phyloP scores from a whole-genome alignment of 1,140 invertebrate species.

The Brevipalpus yothersi region DNA sequence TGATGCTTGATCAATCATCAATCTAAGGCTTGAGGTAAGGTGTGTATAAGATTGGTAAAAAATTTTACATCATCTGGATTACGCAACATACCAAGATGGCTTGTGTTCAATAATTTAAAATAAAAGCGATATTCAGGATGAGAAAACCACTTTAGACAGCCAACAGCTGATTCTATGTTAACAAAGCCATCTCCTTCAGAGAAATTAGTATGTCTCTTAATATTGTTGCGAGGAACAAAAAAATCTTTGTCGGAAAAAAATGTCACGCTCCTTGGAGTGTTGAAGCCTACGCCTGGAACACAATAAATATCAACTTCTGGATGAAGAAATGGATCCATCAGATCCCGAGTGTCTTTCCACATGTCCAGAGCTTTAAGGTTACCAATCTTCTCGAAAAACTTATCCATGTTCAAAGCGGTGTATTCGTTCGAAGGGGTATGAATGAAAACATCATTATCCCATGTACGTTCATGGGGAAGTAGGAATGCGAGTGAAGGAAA shows the following conservation, averaged over 20 bases:
- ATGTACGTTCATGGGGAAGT: constrained; percentile 2
- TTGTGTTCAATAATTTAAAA: not conserved
- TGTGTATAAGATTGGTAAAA: not conserved
- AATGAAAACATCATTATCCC: constrained; percentile 1
- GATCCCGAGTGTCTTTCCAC: constrained; percentile 2
- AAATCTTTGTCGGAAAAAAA: not conserved
- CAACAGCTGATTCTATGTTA: not conserved
- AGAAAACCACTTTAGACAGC: not conserved
- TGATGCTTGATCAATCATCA: no score
- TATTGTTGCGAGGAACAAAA: not conserved
- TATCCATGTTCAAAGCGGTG: not conserved
- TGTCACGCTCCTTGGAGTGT: not conserved
- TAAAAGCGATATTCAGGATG: not conserved
- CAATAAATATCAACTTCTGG: constrained; percentile 1
- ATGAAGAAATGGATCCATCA: not conserved
- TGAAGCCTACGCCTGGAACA: not conserved
- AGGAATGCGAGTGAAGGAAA: constrained; percentile 1
- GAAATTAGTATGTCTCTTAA: not conserved
- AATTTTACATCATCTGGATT: not conserved
- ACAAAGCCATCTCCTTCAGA: not conserved
- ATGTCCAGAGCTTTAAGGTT: not conserved
- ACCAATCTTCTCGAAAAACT: not conserved
- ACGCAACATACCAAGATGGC: not conserved
- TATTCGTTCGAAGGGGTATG: not conserved
- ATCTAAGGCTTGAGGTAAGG: not conserved